Evolutionary conservation across 2,113 vertebrate genomes (phyloP).

Genomic region (Telmatochromis brichardi): DNA sequence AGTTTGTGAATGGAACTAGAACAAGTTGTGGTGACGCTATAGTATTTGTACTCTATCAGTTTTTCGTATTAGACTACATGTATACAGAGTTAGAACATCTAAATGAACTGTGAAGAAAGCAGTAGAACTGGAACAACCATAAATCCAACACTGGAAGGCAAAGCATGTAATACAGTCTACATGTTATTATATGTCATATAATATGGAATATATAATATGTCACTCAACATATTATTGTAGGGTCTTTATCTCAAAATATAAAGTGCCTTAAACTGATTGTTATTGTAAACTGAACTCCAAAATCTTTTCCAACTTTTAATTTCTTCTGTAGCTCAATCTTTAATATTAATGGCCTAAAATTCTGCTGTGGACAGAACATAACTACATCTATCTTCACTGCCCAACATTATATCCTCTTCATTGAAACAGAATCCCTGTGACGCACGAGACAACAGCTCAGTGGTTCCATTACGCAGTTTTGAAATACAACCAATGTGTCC

Average conservation of each 20-base stretch:
- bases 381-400: neutral
- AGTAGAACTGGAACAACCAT: neutral
- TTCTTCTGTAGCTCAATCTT: neutral
- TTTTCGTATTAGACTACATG: neutral
- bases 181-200: neutral
- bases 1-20: neutral
- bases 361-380: neutral
- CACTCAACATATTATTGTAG: neutral
- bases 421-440: constrained; percentile 42
- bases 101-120: neutral
- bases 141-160: neutral
- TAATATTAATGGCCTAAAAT: neutral
- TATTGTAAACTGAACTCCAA: neutral
- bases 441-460: constrained; percentile 37
- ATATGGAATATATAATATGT: neutral
- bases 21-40: neutral
- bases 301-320: neutral
- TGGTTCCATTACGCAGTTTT: constrained; percentile 66
- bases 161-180: neutral
- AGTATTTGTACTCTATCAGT: neutral
- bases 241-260: neutral
- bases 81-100: neutral
- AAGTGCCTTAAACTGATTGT: neutral
- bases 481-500: constrained; percentile 59
- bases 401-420: neutral